These are phyloP conservation scores for Apodemus sylvaticus DNA, from an alignment of 2,113 vertebrate genomes.

Conservation along the genomic window DNA sequence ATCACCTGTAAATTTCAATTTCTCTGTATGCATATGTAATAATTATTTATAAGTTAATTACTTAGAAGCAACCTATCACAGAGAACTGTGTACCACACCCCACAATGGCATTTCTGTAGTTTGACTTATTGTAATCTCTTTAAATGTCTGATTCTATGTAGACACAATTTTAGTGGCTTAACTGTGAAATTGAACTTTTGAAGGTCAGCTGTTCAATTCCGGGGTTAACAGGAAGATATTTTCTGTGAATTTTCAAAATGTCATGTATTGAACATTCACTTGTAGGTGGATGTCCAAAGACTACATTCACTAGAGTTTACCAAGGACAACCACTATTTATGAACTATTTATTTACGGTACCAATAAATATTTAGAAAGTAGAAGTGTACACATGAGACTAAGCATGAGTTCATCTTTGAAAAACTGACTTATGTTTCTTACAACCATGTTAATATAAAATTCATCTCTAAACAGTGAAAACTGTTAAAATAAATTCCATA, in stretches of 20 bases:
- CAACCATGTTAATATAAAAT: slow-evolving; percentile 33
- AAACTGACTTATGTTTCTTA: neutral
- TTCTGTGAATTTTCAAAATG: neutral
- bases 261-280: neutral
- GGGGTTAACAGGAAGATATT: neutral
- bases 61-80: neutral
- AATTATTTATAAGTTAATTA: neutral
- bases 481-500: neutral
- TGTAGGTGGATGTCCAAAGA: neutral
- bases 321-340: neutral
- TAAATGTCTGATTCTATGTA: neutral
- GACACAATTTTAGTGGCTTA: neutral
- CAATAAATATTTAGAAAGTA: neutral
- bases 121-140: neutral
- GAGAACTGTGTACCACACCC: neutral
- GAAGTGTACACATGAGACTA: neutral
- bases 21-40: neutral
- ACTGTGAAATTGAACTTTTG: neutral
- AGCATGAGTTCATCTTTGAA: neutral
- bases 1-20: neutral
- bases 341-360: neutral
- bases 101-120: neutral
- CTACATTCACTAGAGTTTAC: neutral
- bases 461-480: neutral
- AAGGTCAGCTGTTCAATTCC: neutral